phyloP scores from a whole-genome alignment of 2,113 vertebrate species.

The Xenotilapia caudafasciata region DNA sequence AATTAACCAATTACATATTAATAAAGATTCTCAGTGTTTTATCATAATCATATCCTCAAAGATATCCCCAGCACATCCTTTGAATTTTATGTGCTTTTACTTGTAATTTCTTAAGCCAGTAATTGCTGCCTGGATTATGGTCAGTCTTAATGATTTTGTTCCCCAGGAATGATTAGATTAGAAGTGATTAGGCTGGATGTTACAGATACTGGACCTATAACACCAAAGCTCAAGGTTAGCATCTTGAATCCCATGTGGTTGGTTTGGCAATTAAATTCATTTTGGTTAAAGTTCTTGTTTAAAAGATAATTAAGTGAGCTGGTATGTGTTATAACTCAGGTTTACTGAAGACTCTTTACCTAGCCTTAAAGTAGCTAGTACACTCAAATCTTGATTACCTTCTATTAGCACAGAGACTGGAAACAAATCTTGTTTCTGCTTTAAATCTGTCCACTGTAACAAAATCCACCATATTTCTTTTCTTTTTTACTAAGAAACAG shows the following conservation, averaged over 20 bases:
- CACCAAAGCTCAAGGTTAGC: not conserved
- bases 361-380: not conserved
- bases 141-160: not conserved
- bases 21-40: constrained; percentile 23
- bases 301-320: not conserved
- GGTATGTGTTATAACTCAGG: not conserved
- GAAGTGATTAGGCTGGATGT: not conserved
- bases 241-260: not conserved
- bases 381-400: not conserved
- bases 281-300: not conserved
- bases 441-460: not conserved
- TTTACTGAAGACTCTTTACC: not conserved
- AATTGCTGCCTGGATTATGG: not conserved
- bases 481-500: not conserved
- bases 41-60: constrained; percentile 11
- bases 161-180: not conserved
- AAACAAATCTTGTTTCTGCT: not conserved
- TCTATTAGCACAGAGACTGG: not conserved
- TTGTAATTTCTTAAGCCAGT: not conserved
- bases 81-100: not conserved
- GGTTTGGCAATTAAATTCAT: not conserved
- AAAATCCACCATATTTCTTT: not conserved
- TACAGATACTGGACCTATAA: not conserved
- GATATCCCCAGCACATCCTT: not conserved
- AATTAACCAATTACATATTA: constrained; percentile 37